Base-by-base conservation (phyloP, 2,113 vertebrate species). In the Ellobius talpinus region DNA sequence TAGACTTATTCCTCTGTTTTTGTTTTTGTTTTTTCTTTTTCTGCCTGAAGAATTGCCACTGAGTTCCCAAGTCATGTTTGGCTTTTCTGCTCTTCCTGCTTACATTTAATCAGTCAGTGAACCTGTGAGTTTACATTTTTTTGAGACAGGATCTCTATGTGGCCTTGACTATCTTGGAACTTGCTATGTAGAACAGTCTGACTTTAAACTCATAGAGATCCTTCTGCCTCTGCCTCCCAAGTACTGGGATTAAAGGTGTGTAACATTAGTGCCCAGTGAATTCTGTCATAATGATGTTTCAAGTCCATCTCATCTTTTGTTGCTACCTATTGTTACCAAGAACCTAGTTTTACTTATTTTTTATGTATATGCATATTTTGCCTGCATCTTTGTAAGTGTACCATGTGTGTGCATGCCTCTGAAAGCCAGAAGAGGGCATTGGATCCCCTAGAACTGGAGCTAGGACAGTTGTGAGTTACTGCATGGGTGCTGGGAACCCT, bases 241-340 rank as follows among this genome's bases (percentile, higher is more conserved):
- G 79, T 61, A 12, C 23, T 84, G 29, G n/a, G 36, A 73, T 39
- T 73, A 73, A 73, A 73, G n/a, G 21, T 23, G 4, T 73, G n/a
- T 23, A 23, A 19, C 39, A 42, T 42, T 23, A 13, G 3, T 63
- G 79, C 74, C 58, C 65, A 96, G 23, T 88, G 72, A 42, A 31
- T 95, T 95, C 42, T 90, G 23, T 70, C 42, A 5, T 94, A 95
- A 74, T 36, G n/a, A 8, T 95, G 86, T 89, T 90, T 96, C 76
- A 89, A 6, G 29, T 85, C 47, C 93, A 26, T 79, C 19, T 89
- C 88, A 23, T 61, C 55, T 36, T 91, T 16, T 94, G 3, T 36
- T 95, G 63, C 45, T 87, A 92, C 87, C 73, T 90, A 10, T 26
- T 58, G 26, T 78, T 23, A 76, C 33, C 50, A 55, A 55, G 78